Percentiles rank a stretch among this genome's conserved stretches.
phyloP scores from a whole-genome alignment of 2,797 vertebrate genomes.

The Oophaga sylvatica region DNA sequence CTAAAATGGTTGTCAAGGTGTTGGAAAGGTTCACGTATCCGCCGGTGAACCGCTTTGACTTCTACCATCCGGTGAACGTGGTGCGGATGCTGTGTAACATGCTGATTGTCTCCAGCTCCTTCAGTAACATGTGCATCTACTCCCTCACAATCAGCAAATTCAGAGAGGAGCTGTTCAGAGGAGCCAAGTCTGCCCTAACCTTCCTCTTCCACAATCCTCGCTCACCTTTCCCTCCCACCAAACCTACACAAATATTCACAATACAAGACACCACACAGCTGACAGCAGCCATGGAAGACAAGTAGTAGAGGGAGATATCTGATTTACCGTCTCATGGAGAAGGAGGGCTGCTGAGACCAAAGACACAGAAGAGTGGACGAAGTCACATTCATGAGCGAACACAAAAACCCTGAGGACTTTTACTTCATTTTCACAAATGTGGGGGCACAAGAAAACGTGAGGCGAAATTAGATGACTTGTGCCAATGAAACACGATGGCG shows the following conservation, averaged over 20 bases:
- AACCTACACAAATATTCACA: slow-evolving; percentile 33
- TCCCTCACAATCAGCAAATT: slow-evolving; percentile 54
- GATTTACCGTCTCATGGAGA: too few species aligned
- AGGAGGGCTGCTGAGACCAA: too few species aligned
- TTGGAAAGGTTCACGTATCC: slow-evolving; percentile 53
- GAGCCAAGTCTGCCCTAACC: not conserved
- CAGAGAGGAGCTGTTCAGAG: slow-evolving; percentile 42
- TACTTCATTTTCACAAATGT: not conserved
- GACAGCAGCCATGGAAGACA: not conserved
- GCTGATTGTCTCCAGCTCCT: slow-evolving; percentile 54
- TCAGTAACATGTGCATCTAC: slow-evolving; percentile 58
- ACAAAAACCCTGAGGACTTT: not conserved
- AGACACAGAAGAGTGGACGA: too few species aligned
- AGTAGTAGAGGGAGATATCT: not conserved
- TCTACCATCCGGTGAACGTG: slow-evolving; percentile 52
- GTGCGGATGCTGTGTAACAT: slow-evolving; percentile 58
- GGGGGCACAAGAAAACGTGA: not conserved
- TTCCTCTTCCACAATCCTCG: not conserved
- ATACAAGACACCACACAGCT: not conserved
- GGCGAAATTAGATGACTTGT: not conserved
- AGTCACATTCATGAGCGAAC: too few species aligned
- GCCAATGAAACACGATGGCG: not conserved
- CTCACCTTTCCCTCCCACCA: not conserved
- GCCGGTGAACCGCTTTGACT: slow-evolving; percentile 55
- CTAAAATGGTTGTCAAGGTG: slow-evolving; percentile 60